phyloP scores from a whole-genome alignment of 2,888 invertebrate species.

The Callinectes sapidus region DNA sequence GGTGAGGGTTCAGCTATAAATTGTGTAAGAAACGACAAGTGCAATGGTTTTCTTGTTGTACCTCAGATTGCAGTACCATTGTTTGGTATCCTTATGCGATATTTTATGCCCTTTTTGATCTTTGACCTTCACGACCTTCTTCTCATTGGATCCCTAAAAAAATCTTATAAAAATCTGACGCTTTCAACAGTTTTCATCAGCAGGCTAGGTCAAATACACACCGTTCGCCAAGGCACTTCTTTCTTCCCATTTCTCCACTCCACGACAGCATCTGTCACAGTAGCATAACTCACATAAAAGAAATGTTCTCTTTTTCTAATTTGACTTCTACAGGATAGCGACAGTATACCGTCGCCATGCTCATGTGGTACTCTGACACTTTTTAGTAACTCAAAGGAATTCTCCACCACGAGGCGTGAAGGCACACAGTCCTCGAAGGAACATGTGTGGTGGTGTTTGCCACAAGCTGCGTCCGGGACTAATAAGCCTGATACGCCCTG shows the following conservation, averaged over 20 bases:
- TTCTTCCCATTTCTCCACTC: too few relatives aligned
- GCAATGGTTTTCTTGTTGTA: not conserved
- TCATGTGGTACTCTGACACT: not conserved
- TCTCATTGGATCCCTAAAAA: too few relatives aligned
- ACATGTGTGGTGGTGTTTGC: not conserved
- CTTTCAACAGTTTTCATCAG: too few relatives aligned
- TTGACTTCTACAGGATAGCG: not conserved
- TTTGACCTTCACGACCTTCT: not conserved
- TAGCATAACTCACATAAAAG: not conserved
- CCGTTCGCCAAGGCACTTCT: too few relatives aligned
- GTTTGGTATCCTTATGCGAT: not conserved
- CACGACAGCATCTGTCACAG: not conserved
- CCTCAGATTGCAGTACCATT: not conserved
- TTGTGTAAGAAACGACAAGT: not conserved
- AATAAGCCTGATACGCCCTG: not conserved
- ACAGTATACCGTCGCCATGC: not conserved
- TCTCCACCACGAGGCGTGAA: not conserved
- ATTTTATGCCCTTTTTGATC: not conserved
- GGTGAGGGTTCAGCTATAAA: not conserved
- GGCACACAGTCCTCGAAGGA: not conserved
- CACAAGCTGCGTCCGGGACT: not conserved
- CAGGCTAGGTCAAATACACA: too few relatives aligned
- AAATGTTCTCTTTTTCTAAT: not conserved
- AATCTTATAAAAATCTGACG: not conserved
- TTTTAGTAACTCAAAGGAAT: not conserved